phyloP scores from a whole-genome alignment of 2,888 invertebrate genomes.

The Koerneria pararmatus region DNA sequence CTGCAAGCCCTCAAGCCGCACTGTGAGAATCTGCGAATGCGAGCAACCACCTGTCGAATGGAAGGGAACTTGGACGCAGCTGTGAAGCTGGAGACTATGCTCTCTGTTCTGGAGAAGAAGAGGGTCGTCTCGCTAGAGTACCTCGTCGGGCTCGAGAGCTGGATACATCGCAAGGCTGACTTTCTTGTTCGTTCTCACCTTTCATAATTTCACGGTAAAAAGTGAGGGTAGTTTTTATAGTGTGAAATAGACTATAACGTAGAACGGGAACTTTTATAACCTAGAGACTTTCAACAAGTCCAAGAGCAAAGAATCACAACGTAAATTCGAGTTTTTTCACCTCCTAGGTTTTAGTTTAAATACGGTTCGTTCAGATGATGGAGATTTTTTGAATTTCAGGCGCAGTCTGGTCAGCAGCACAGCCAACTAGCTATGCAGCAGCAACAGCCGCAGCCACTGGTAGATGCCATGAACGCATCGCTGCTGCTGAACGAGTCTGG shows the following conservation, averaged over 20 bases:
- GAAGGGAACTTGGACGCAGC: conserved; percentile 19
- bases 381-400: too few species aligned
- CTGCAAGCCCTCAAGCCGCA: conserved; percentile 31
- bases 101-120: conserved; percentile 42
- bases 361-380: too few species aligned
- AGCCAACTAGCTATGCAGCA: not conserved
- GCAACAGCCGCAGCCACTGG: conserved; percentile 27
- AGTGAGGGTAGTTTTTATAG: too few species aligned
- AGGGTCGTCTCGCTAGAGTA: conserved; percentile 42
- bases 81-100: conserved; percentile 31
- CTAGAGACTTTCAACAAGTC: too few species aligned
- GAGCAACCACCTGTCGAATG: conserved; percentile 25
- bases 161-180: conserved; percentile 44
- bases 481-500: not conserved
- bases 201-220: too few species aligned
- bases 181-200: conserved; percentile 30
- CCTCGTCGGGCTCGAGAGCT: conserved; percentile 40
- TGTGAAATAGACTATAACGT: too few species aligned
- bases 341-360: too few species aligned
- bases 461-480: not conserved
- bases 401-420: too few species aligned
- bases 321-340: too few species aligned
- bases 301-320: too few species aligned
- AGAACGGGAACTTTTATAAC: too few species aligned
- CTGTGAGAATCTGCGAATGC: conserved; percentile 36